Conservation (phyloP, 2,888 invertebrate genomes). For the Macrophya alboannulata region DNA sequence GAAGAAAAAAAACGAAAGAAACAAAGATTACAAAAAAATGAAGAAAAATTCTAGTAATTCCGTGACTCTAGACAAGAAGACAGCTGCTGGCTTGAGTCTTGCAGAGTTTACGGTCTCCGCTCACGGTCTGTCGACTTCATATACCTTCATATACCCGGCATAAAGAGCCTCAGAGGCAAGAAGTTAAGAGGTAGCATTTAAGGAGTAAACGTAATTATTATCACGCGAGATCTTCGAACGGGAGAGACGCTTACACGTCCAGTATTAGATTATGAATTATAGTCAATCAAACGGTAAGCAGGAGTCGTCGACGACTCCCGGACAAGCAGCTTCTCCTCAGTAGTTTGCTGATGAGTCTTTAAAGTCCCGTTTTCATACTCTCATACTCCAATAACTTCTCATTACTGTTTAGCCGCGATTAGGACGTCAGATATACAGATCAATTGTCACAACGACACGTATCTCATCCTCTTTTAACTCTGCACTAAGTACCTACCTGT, state of each 20-base stretch:
- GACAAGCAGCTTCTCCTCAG: not conserved
- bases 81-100: slow-evolving; percentile 28
- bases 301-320: not conserved
- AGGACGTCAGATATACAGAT: slow-evolving; percentile 44
- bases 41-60: slow-evolving; percentile 2
- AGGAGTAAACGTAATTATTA: slow-evolving; percentile 54
- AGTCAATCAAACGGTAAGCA: slow-evolving; percentile 48
- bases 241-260: not conserved
- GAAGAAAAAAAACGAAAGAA: not conserved
- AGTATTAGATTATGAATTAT: slow-evolving; percentile 53
- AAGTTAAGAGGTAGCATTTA: slow-evolving; percentile 55
- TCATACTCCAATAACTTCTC: slow-evolving; percentile 5
- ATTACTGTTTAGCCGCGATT: slow-evolving; percentile 34
- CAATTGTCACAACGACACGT: slow-evolving; percentile 50
- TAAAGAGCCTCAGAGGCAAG: slow-evolving; percentile 27
- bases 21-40: too few species aligned
- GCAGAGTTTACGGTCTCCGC: slow-evolving; percentile 35
- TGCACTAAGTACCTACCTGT: not conserved
- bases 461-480: not conserved
- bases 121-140: slow-evolving; percentile 45
- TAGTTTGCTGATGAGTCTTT: slow-evolving; percentile 29
- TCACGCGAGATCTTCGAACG: slow-evolving; percentile 32
- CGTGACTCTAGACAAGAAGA: not conserved
- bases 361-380: slow-evolving; percentile 42
- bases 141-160: not conserved